phyloP scores from a whole-genome alignment of 2,113 vertebrate genomes.

The Cynoglossus semilaevis region DNA sequence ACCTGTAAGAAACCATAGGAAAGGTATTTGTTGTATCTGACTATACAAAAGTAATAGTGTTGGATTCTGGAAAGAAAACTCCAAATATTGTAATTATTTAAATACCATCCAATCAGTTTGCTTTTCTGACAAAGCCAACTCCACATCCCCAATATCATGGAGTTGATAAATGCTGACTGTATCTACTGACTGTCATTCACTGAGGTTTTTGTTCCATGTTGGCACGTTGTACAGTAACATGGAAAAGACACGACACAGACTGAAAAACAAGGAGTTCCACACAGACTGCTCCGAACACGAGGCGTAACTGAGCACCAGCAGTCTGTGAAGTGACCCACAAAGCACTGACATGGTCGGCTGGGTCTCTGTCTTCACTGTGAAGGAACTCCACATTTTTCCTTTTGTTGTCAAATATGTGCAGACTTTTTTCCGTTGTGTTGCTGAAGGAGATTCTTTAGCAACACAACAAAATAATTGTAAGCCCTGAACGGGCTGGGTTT shows the following conservation, averaged over 20 bases:
- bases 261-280: neutral
- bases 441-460: constrained; percentile 26
- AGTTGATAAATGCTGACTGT: too few species aligned
- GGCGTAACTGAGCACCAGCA: neutral
- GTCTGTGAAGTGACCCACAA: neutral
- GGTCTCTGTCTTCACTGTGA: neutral
- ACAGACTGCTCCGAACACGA: neutral
- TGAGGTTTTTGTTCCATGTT: neutral
- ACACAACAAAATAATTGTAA: neutral
- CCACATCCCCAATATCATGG: too few species aligned
- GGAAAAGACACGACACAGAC: neutral
- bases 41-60: too few species aligned
- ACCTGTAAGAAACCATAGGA: too few species aligned
- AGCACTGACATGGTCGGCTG: constrained; percentile 21
- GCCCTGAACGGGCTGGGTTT: neutral
- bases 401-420: constrained; percentile 26
- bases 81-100: too few species aligned
- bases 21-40: too few species aligned
- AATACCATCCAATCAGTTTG: too few species aligned
- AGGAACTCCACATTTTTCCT: neutral
- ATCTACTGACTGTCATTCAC: too few species aligned
- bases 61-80: too few species aligned
- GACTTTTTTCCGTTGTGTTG: neutral
- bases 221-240: neutral
- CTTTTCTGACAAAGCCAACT: too few species aligned